Percentiles rank a stretch among this genome's conserved stretches.
phyloP scores from a whole-genome alignment of 2,113 vertebrate species.

The Colaptes auratus region DNA sequence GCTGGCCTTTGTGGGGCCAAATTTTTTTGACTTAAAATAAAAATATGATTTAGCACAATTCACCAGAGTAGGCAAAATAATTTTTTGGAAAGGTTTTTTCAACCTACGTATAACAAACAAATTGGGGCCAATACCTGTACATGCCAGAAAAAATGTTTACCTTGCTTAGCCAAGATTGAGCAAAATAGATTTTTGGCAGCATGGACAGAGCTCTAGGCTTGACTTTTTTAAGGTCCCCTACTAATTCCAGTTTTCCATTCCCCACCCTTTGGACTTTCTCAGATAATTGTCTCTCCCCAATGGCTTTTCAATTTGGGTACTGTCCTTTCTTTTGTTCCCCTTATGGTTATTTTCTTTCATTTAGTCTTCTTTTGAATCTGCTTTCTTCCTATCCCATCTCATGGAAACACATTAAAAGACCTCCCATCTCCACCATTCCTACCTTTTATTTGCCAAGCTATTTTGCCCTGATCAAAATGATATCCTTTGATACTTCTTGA shows the following conservation, averaged over 20 bases:
- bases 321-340: background rate
- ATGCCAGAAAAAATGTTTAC: constrained; percentile 63
- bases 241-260: constrained; percentile 44
- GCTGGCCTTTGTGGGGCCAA: background rate
- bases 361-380: background rate
- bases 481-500: background rate
- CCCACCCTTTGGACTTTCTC: background rate
- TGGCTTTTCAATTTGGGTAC: background rate
- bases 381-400: background rate
- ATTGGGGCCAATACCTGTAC: constrained; percentile 15
- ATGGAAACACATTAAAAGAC: background rate
- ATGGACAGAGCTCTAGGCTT: constrained; percentile 16
- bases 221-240: background rate
- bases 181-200: constrained; percentile 51
- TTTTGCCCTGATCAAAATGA: background rate
- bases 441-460: background rate
- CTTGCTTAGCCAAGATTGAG: constrained; percentile 17
- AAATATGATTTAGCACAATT: constrained; percentile 51
- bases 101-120: constrained; percentile 39
- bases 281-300: background rate
- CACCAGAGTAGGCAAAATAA: constrained; percentile 24
- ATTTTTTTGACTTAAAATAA: background rate
- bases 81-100: constrained; percentile 2
- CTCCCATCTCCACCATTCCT: background rate
- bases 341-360: background rate